A percentile compares a stretch with the other conserved stretches of the same genome.
phyloP scores from a whole-genome alignment of 2,888 invertebrate genomes.

The Fragum whitleyi region DNA sequence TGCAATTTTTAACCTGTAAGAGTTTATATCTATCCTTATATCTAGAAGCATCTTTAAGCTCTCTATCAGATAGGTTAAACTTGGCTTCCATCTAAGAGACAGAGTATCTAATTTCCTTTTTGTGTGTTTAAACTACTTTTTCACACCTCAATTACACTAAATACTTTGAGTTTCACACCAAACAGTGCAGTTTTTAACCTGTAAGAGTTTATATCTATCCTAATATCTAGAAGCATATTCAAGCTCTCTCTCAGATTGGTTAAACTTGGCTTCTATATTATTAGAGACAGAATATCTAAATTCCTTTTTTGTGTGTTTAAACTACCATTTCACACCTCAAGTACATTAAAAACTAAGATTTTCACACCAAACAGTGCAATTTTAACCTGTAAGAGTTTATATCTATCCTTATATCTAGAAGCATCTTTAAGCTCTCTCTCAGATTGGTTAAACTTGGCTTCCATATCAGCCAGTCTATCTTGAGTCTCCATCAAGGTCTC shows the following conservation, averaged over 20 bases:
- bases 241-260: neutral
- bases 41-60: neutral
- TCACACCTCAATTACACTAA: no score
- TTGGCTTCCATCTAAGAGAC: no score
- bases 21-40: no score
- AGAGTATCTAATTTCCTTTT: no score
- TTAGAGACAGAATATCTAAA: no score
- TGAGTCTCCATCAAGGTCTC: slow-evolving; percentile 60
- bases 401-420: slow-evolving; percentile 62
- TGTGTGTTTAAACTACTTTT: no score
- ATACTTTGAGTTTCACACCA: neutral
- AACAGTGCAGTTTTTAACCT: slow-evolving; percentile 51
- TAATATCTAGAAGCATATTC: no score
- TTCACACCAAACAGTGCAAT: neutral
- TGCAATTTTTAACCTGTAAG: slow-evolving; percentile 59
- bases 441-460: slow-evolving; percentile 56
- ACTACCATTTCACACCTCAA: no score
- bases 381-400: slow-evolving; percentile 64
- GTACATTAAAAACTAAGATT: neutral
- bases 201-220: slow-evolving; percentile 11
- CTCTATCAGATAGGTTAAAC: neutral
- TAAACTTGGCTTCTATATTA: no score
- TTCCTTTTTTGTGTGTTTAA: no score
- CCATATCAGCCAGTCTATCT: slow-evolving; percentile 59
- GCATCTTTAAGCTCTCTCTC: slow-evolving; percentile 67